Conservation (phyloP, 2,797 vertebrate genomes). For the Cynodonichthys magdalenae region DNA sequence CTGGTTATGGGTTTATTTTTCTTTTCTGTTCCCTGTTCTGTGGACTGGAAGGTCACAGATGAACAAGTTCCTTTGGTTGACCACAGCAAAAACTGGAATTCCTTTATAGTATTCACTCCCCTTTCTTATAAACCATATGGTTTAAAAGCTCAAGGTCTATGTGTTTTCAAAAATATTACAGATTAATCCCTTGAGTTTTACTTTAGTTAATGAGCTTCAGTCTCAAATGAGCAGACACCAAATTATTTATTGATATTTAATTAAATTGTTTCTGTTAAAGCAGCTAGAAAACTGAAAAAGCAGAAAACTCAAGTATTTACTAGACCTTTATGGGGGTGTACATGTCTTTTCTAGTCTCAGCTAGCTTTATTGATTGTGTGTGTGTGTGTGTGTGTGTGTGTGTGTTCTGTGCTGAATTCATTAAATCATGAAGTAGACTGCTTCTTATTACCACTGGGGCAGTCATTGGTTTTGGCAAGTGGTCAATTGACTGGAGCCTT, state of each 20-base stretch:
- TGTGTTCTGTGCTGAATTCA: slow-evolving; percentile 43
- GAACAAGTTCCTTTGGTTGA: slow-evolving; percentile 28
- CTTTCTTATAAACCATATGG: slow-evolving; percentile 42
- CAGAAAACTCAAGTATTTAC: slow-evolving; percentile 33
- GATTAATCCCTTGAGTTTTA: slow-evolving; percentile 36
- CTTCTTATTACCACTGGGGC: slow-evolving; percentile 33
- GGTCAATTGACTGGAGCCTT: slow-evolving; percentile 41
- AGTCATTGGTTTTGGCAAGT: slow-evolving; percentile 44
- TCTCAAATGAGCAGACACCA: slow-evolving; percentile 38
- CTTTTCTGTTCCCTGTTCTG: slow-evolving; percentile 16
- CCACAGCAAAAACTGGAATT: slow-evolving; percentile 35
- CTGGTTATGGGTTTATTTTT: background rate
- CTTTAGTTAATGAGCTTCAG: slow-evolving; percentile 59
- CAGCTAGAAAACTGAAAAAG: slow-evolving; percentile 31
- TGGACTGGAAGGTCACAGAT: slow-evolving; percentile 37
- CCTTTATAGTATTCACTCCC: slow-evolving; percentile 29
- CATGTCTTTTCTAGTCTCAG: slow-evolving; percentile 13
- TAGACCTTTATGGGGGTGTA: slow-evolving; percentile 13
- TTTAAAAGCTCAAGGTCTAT: slow-evolving; percentile 5
- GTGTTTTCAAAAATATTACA: slow-evolving; percentile 50
- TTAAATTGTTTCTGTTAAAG: slow-evolving; percentile 39
- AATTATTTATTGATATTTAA: slow-evolving; percentile 19
- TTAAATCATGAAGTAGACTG: slow-evolving; percentile 55
- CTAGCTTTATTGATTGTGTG: slow-evolving; percentile 47
- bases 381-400: no score